Base-by-base conservation (phyloP, 2,797 vertebrate genomes). In the Myiothlypis chrysogaster region DNA sequence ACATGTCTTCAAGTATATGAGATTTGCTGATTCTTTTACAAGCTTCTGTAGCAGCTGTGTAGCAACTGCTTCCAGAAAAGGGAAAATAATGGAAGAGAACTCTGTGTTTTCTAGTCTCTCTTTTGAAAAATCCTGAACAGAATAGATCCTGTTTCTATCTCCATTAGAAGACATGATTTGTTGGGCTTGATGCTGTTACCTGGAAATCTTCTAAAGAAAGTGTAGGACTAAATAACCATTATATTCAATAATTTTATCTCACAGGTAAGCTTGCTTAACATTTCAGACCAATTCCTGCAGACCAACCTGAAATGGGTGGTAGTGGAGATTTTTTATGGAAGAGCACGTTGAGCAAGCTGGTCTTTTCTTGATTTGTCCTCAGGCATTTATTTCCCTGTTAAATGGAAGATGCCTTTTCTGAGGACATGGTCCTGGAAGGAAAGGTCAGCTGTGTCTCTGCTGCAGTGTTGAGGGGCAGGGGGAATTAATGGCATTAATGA, bases 261-360 rank as follows among this genome's bases (percentile, higher is more conserved):
- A 50, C 15, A 65, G 30, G 4, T 50, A 35, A 89, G 8, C 35
- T 75, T 22, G 8, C 39, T 39, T 78, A 53, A 32, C 2, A 2
- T 72, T 60, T 79, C 19, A 32, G 46, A 76, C 32, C 8, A 35
- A 2, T 66, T 76, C 24, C 35, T 85, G 21, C 59, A 82, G 70
- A 78, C n/a, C 21, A 46, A 8, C 16, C 61, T 79, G 21, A 50
- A 70, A 39, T 4, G 3, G 9, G 20, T 52, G 10, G 14, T 37
- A 53, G 30, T 14, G n/a, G 37, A 28, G 20, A 9, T 25, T 28
- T 57, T 44, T 60, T 65, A 19, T 43, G 28, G 28, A 72, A 61
- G n/a, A 61, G 14, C 1, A 0, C 0, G 2, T 47, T 83, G 17
- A 35, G 8, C 14, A 30, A 73, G 22, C 21, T 3, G 5, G 5